Evolutionary conservation across 2,888 invertebrate species (phyloP).

Genomic region (Isotomurus palustris): DNA sequence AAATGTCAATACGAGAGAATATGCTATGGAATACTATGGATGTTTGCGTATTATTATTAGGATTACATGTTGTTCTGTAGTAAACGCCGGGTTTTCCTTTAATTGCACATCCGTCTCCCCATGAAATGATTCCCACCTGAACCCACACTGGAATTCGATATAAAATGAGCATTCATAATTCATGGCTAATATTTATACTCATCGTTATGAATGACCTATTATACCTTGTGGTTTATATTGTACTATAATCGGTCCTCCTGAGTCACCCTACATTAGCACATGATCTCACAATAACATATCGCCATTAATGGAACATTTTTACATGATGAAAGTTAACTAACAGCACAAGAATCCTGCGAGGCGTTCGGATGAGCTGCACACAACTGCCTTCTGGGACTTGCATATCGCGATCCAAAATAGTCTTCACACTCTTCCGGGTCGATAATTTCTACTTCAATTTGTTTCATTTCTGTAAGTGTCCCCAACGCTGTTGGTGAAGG

Average conservation of each 20-base stretch:
- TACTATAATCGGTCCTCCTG: not conserved
- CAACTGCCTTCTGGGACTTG: not conserved
- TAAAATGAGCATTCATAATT: not conserved
- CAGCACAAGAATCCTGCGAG: conserved; percentile 6
- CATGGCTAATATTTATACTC: no score
- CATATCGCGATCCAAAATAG: not conserved
- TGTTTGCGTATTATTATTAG: not conserved
- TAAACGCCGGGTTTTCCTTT: conserved; percentile 4
- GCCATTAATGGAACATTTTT: not conserved
- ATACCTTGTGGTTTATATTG: conserved; percentile 9
- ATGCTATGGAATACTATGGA: not conserved
- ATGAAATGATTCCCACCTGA: conserved; percentile 6
- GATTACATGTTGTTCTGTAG: conserved; percentile 7
- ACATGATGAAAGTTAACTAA: not conserved
- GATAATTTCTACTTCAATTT: conserved; percentile 1
- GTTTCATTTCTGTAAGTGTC: conserved; percentile 5
- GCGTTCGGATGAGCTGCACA: conserved; percentile 5
- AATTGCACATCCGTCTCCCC: conserved; percentile 7
- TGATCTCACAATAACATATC: not conserved
- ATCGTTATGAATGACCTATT: not conserved
- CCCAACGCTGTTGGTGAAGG: not conserved
- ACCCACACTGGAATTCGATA: not conserved
- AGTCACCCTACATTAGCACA: not conserved
- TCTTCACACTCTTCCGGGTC: not conserved
- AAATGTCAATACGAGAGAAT: no score